Conservation (phyloP, 1,140 invertebrate genomes). For the Charaxes varanes region DNA sequence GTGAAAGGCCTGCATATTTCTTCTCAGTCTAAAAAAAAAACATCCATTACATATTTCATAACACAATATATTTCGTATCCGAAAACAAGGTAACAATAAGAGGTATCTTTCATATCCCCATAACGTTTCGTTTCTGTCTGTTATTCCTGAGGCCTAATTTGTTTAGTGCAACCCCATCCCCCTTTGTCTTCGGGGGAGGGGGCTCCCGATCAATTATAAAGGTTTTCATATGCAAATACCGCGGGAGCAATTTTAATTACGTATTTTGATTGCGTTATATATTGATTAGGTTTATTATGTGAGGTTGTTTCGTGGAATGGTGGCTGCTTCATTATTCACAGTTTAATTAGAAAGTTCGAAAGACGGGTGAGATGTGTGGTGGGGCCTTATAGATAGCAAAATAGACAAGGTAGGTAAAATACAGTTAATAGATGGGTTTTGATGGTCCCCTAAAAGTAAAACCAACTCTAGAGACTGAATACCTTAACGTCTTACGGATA, state of each 20-base stretch:
- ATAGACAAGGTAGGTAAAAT: too few relatives aligned
- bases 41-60: too few relatives aligned
- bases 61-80: neutral
- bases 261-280: conserved; percentile 57
- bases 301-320: conserved; percentile 12
- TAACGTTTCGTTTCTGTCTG: conserved; percentile 13
- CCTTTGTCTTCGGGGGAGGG: conserved; percentile 38
- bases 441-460: too few relatives aligned
- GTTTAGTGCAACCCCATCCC: conserved; percentile 32
- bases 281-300: conserved; percentile 48
- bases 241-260: conserved; percentile 57
- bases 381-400: conserved; percentile 4
- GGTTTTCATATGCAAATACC: conserved; percentile 65
- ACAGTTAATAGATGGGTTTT: too few relatives aligned
- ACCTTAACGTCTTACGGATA: too few relatives aligned
- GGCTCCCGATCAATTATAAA: conserved; percentile 49
- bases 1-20: too few relatives aligned
- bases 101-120: neutral
- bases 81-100: neutral
- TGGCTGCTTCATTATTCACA: conserved; percentile 28
- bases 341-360: conserved; percentile 16
- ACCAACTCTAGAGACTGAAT: too few relatives aligned
- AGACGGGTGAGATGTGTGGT: neutral
- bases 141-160: conserved; percentile 32
- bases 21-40: too few relatives aligned